These are phyloP conservation scores for Petrophora chlorosata DNA, from an alignment of 2,888 invertebrate genomes.

Conservation along the genomic window DNA sequence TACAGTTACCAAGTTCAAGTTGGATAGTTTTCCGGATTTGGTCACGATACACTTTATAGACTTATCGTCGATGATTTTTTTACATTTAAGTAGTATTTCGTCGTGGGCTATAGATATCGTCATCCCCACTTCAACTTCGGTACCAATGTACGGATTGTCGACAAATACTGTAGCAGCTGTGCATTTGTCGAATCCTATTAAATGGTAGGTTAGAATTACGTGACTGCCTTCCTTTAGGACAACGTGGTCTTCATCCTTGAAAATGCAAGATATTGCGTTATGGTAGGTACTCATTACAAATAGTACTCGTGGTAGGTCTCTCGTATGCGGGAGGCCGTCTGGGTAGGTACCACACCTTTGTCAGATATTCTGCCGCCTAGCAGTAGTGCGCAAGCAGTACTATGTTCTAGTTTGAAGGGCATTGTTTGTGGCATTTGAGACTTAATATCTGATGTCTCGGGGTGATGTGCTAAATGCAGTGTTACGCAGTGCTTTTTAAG, in stretches of 20 bases:
- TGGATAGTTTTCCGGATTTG: slow-evolving; percentile 46
- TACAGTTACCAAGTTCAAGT: slow-evolving; percentile 40
- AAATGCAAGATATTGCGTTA: neutral
- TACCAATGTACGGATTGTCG: slow-evolving; percentile 45
- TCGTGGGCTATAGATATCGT: slow-evolving; percentile 46
- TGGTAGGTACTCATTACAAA: neutral
- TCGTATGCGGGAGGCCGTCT: too few species aligned
- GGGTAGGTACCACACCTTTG: too few species aligned
- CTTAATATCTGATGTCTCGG: too few species aligned
- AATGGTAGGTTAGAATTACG: slow-evolving; percentile 43
- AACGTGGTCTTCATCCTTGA: slow-evolving; percentile 37
- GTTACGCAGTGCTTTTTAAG: too few species aligned
- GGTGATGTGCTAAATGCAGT: too few species aligned
- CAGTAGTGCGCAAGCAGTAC: too few species aligned
- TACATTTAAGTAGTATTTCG: slow-evolving; percentile 46
- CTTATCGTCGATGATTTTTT: slow-evolving; percentile 32
- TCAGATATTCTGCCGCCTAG: too few species aligned
- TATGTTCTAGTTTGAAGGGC: too few species aligned
- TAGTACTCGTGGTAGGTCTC: too few species aligned
- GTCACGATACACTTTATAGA: slow-evolving; percentile 44
- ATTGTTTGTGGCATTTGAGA: too few species aligned
- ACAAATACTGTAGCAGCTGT: slow-evolving; percentile 47
- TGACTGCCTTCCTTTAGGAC: slow-evolving; percentile 34
- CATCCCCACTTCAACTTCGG: slow-evolving; percentile 45
- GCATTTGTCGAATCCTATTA: slow-evolving; percentile 45